Conservation (phyloP, 2,113 vertebrate genomes). For the Tamias sibiricus region DNA sequence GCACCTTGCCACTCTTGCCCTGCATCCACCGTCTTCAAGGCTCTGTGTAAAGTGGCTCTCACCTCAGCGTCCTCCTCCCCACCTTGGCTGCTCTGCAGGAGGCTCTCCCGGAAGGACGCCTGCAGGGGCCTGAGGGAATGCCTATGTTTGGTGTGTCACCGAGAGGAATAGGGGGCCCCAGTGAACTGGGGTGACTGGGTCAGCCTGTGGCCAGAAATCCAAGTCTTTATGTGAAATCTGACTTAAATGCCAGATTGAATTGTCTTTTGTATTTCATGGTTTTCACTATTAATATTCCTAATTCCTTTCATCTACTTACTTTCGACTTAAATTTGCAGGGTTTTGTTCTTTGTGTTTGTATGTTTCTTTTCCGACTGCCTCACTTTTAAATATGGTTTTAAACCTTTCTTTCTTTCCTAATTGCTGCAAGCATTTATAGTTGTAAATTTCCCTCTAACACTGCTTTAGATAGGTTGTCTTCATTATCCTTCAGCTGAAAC, state of each 20-base stretch:
- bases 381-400: neutral
- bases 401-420: neutral
- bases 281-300: neutral
- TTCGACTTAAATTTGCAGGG: neutral
- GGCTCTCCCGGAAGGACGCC: neutral
- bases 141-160: neutral
- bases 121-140: neutral
- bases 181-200: neutral
- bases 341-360: neutral
- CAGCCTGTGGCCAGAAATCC: neutral
- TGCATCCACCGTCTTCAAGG: fast-evolving
- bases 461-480: neutral
- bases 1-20: neutral
- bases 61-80: neutral
- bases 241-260: neutral
- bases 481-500: neutral
- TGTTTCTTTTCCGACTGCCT: too few species aligned
- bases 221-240: neutral
- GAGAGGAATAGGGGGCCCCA: neutral
- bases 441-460: neutral
- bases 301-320: neutral
- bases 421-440: neutral
- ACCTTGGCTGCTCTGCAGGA: neutral
- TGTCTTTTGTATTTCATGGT: neutral
- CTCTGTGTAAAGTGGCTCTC: neutral